Conservation (phyloP, 2,113 vertebrate species). For the Bos taurus region ARS-UCD2.0 NC_037347.1:46723001-46723500, state of each 20-base stretch:
- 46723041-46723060: neutral
- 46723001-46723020: neutral
- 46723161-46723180: neutral
- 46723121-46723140: neutral
- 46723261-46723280: neutral
- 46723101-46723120: neutral
- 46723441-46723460: neutral
- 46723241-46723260: neutral
- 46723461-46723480: neutral
- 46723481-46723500: neutral
- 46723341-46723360: neutral
- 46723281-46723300: neutral
- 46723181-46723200: too few relatives aligned
- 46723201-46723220: neutral
- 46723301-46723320: neutral
- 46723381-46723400: neutral
- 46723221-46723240: neutral
- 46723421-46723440: neutral
- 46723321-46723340: neutral
- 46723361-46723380: neutral
- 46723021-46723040: neutral
- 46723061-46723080: neutral
- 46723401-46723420: neutral
- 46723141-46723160: neutral
- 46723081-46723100: neutral